These are phyloP conservation scores for Sericinus montela DNA, from an alignment of 2,888 invertebrate genomes.

Conservation along the genomic window DNA sequence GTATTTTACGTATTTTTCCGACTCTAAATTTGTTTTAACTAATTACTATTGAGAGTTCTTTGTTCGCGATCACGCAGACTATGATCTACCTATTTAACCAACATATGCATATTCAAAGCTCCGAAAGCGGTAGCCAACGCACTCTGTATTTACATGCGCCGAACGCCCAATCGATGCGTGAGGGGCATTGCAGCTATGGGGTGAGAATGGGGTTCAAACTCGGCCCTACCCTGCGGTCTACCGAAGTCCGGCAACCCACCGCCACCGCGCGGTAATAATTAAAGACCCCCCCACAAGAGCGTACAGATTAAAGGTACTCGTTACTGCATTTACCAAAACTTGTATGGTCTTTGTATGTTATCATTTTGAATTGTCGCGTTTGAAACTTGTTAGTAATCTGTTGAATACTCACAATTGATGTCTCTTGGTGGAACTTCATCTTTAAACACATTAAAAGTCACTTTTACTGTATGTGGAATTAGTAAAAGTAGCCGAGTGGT, in stretches of 20 bases:
- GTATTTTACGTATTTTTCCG: no score
- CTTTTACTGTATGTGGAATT: no score
- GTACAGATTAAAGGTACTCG: conserved; percentile 1
- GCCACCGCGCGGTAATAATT: conserved; percentile 41
- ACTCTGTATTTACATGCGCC: conserved; percentile 60
- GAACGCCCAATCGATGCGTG: conserved; percentile 59
- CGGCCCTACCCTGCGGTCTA: conserved; percentile 17
- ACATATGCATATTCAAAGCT: not conserved
- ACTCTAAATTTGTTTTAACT: no score
- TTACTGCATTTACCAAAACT: not conserved
- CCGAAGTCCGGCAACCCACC: conserved; percentile 22
- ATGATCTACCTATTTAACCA: not conserved
- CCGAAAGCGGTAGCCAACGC: conserved; percentile 19
- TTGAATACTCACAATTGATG: no score
- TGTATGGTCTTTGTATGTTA: no score
- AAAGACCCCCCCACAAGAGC: not conserved
- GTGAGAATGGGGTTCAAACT: conserved; percentile 17
- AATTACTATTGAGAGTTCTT: no score
- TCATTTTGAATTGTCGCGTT: no score
- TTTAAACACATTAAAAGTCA: no score
- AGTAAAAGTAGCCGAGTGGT: no score
- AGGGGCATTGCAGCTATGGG: conserved; percentile 34
- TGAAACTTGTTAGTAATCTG: no score
- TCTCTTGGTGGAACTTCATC: no score
- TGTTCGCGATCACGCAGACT: not conserved